Percentiles rank a stretch among this genome's conserved stretches.
These are phyloP conservation scores for Luidia sarsii DNA, from an alignment of 53 echinoderm and acorn worm genomes.

Conservation along the genomic window DNA sequence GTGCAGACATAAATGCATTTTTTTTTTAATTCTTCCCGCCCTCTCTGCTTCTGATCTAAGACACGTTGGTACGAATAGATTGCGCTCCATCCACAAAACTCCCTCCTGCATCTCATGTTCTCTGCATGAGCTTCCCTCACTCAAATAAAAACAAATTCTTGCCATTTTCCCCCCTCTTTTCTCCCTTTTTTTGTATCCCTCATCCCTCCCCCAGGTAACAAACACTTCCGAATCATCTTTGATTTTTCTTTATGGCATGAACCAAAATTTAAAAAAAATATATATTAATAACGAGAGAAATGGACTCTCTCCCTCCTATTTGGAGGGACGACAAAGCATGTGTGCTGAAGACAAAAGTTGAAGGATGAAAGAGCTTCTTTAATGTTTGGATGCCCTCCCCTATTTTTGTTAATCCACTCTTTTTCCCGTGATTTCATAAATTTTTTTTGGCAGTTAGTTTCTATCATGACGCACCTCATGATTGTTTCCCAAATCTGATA, in stretches of 20 bases:
- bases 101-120: conserved; percentile 44
- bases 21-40: no score
- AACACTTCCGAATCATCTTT: conserved; percentile 50
- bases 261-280: conserved; percentile 1
- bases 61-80: no score
- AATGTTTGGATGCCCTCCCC: conserved; percentile 9
- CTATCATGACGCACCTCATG: conserved; percentile 50
- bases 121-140: conserved; percentile 51
- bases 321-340: conserved; percentile 37
- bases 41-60: no score
- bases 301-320: conserved; percentile 11
- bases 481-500: conserved; percentile 48
- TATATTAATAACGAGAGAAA: no score
- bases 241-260: conserved; percentile 57
- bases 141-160: conserved; percentile 36
- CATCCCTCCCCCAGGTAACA: conserved; percentile 1
- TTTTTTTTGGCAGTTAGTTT: conserved; percentile 30
- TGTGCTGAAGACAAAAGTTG: conserved; percentile 31
- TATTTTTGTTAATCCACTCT: conserved; percentile 50
- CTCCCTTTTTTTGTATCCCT: neutral
- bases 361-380: conserved; percentile 28
- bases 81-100: conserved; percentile 3
- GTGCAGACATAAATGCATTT: no score
- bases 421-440: conserved; percentile 22
- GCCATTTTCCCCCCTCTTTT: conserved; percentile 16